Percentiles rank a stretch among this genome's conserved stretches.
Evolutionary conservation across 2,888 invertebrate species (phyloP).

Genomic region (Halictus ligatus): DNA sequence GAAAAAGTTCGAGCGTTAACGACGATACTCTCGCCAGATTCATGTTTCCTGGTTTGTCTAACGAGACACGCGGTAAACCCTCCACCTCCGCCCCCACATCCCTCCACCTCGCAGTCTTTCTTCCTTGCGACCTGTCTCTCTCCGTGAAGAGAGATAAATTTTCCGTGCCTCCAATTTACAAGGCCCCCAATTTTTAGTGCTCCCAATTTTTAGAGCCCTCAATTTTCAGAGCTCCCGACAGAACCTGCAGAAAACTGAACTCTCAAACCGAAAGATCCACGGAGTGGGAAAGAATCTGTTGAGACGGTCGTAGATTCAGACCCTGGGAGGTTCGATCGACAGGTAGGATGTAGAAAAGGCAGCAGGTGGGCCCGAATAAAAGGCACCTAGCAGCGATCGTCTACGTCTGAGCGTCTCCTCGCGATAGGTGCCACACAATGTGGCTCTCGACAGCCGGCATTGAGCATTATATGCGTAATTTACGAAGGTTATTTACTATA

Average conservation of each 20-base stretch:
- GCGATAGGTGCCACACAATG: slow-evolving; percentile 68
- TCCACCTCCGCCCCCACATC: too few species aligned
- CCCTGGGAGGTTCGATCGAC: neutral
- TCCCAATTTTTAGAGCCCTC: too few species aligned
- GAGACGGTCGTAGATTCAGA: neutral
- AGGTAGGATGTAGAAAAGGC: neutral
- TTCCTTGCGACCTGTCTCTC: neutral
- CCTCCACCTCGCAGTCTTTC: neutral
- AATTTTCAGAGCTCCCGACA: neutral
- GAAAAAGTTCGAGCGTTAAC: slow-evolving; percentile 13
- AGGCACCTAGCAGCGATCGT: neutral
- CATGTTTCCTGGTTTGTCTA: slow-evolving; percentile 22
- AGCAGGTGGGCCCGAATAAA: slow-evolving; percentile 1
- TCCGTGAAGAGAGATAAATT: neutral
- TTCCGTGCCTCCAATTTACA: too few species aligned
- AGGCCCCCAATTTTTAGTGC: too few species aligned
- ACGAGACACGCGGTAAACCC: neutral
- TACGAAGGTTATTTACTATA: slow-evolving; percentile 68
- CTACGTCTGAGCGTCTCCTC: slow-evolving; percentile 61
- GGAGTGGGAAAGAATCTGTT: neutral
- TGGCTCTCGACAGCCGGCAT: slow-evolving; percentile 46
- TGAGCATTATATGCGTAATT: slow-evolving; percentile 68
- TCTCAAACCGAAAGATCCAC: neutral
- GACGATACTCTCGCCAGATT: neutral
- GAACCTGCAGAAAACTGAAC: neutral